phyloP scores from a whole-genome alignment of 2,797 vertebrate genomes.

The Setipinna tenuifilis region DNA sequence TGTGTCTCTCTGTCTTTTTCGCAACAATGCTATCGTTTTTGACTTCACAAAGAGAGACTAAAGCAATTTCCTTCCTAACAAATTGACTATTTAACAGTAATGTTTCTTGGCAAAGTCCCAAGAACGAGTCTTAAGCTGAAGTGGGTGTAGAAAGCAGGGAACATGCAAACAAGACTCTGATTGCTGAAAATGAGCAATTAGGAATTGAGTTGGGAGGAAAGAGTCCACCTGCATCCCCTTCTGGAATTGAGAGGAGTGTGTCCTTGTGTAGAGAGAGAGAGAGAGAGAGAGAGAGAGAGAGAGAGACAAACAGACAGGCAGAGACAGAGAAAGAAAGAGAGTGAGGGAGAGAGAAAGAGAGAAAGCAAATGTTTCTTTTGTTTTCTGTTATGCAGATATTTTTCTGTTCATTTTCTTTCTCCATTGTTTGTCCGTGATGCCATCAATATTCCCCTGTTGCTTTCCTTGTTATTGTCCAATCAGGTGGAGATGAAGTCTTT shows the following conservation, averaged over 20 bases:
- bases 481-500: not conserved
- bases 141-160: not conserved
- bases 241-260: not conserved
- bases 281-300: not conserved
- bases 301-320: not conserved
- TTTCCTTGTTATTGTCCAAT: not conserved
- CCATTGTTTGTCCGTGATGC: not conserved
- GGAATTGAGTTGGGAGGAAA: not conserved
- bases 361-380: not conserved
- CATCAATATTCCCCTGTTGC: not conserved
- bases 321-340: not conserved
- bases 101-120: not conserved
- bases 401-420: not conserved
- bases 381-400: not conserved
- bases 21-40: not conserved
- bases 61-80: not conserved
- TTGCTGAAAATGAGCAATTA: constrained; percentile 10
- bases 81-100: not conserved
- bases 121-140: not conserved
- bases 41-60: not conserved
- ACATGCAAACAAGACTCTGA: not conserved
- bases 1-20: not conserved
- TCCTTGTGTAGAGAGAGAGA: not conserved
- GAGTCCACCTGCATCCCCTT: constrained; percentile 17
- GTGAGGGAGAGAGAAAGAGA: too few species aligned